Evolutionary conservation across 2,888 invertebrate genomes (phyloP).

Genomic region (Drosophila neutralis): DNA sequence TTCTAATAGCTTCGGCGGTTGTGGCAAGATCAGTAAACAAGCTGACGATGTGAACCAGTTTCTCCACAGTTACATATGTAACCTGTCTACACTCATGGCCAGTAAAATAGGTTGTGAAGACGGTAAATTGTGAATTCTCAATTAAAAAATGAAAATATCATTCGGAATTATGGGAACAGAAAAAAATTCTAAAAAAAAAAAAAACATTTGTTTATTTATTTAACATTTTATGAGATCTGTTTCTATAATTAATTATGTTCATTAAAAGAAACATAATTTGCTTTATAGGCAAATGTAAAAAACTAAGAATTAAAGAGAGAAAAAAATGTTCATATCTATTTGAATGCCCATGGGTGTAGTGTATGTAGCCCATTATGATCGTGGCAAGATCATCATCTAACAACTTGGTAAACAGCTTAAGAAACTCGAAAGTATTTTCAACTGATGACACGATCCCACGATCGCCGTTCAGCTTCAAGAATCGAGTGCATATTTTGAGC

Average conservation of each 20-base stretch:
- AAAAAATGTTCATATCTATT: neutral
- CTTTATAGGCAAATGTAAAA: neutral
- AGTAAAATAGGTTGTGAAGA: neutral
- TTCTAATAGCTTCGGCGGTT: neutral
- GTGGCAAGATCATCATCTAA: conserved; percentile 10
- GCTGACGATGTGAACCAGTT: neutral
- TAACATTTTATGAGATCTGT: neutral
- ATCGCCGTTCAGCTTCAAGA: conserved; percentile 4
- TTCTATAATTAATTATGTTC: neutral
- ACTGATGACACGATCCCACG: conserved; percentile 31
- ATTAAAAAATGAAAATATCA: neutral
- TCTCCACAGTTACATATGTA: neutral
- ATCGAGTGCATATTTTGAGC: conserved; percentile 8
- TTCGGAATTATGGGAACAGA: neutral
- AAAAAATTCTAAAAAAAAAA: neutral
- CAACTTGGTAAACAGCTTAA: conserved; percentile 8
- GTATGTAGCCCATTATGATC: neutral
- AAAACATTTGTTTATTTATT: no score
- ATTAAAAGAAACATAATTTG: neutral
- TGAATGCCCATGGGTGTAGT: neutral
- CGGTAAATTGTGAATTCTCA: neutral
- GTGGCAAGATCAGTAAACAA: neutral
- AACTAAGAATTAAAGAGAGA: neutral
- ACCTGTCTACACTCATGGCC: neutral
- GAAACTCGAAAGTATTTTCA: conserved; percentile 8